Percentiles rank a stretch among this genome's conserved stretches.
These are phyloP conservation scores for Danionella cerebrum DNA, from an alignment of 2,113 vertebrate genomes.

Conservation along the genomic window DNA sequence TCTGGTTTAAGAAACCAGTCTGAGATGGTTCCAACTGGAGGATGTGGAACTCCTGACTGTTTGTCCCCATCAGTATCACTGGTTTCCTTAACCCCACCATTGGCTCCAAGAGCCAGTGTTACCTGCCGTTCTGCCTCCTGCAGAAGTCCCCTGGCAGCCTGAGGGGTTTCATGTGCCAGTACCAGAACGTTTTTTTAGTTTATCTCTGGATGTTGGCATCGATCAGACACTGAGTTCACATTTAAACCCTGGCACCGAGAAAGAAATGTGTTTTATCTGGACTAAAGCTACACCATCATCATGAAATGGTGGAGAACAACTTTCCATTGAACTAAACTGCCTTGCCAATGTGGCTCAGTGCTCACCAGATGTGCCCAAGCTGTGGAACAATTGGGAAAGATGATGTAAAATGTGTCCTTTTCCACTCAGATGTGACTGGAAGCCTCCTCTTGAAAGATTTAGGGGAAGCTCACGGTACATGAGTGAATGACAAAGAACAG, in stretches of 20 bases:
- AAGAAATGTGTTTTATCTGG: slow-evolving; percentile 10
- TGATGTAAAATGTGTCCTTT: neutral
- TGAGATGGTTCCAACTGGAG: no score
- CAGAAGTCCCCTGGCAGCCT: no score
- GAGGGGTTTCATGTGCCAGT: no score
- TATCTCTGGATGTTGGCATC: neutral
- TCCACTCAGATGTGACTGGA: neutral
- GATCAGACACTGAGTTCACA: neutral
- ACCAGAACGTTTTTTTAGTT: no score
- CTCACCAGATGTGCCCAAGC: slow-evolving; percentile 10
- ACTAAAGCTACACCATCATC: neutral
- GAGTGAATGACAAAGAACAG: slow-evolving; percentile 1
- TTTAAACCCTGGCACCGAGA: neutral
- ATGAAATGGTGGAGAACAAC: neutral
- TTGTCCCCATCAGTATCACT: no score
- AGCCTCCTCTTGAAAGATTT: neutral
- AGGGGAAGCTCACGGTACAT: neutral
- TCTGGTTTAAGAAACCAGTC: no score
- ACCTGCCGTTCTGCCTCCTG: no score
- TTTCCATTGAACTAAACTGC: neutral
- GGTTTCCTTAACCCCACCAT: no score
- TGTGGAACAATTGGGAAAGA: neutral
- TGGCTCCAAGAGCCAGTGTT: no score
- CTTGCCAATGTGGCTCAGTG: neutral
- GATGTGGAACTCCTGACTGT: no score